Evolutionary conservation across 2,888 invertebrate species (phyloP).

Genomic region (Agriopis marginaria): DNA sequence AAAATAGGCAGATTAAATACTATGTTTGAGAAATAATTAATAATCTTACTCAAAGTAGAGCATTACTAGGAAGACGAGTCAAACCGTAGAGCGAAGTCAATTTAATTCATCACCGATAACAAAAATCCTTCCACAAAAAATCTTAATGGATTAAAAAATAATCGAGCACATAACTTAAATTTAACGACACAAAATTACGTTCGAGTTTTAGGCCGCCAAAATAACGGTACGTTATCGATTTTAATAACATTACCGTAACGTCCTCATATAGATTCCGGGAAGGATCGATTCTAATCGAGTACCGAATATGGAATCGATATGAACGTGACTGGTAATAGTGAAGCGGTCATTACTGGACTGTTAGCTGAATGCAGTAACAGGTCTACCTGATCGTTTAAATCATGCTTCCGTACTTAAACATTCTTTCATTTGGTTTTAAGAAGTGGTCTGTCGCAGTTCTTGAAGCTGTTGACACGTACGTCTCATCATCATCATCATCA

Average conservation of each 20-base stretch:
- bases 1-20: no score
- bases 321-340: slow-evolving; percentile 42
- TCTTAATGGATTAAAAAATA: slow-evolving; percentile 23
- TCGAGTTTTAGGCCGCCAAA: slow-evolving; percentile 38
- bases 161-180: slow-evolving; percentile 36
- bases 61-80: not conserved
- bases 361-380: slow-evolving; percentile 20
- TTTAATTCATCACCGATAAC: not conserved
- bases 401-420: not conserved
- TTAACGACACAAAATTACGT: slow-evolving; percentile 37
- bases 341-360: slow-evolving; percentile 37
- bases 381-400: slow-evolving; percentile 1
- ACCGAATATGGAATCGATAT: slow-evolving; percentile 46
- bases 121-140: slow-evolving; percentile 12
- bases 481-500: no score
- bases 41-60: no score
- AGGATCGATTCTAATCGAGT: slow-evolving; percentile 48
- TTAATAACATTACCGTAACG: slow-evolving; percentile 41
- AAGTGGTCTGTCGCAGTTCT: no score
- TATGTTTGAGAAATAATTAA: no score
- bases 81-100: not conserved
- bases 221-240: slow-evolving; percentile 42
- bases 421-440: not conserved
- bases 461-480: no score
- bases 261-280: slow-evolving; percentile 47